Percentiles rank a stretch among this genome's conserved stretches.
Conservation (phyloP, 2,888 invertebrate species). For the Ophion costatus region DNA sequence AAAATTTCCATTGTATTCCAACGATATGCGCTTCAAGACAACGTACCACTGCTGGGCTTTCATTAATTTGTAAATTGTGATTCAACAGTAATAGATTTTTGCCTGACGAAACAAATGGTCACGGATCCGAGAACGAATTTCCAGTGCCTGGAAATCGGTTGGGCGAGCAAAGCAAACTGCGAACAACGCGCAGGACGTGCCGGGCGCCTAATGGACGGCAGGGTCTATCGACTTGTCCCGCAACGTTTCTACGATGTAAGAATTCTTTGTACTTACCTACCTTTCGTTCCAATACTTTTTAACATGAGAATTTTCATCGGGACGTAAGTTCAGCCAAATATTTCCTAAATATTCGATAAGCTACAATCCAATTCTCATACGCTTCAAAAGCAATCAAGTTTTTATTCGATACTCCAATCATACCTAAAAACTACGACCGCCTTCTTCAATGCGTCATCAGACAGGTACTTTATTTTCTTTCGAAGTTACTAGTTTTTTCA, state of each 20-base stretch:
- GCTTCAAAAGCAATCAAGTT: too few species aligned
- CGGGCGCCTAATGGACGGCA: constrained; percentile 93
- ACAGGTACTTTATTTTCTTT: not conserved
- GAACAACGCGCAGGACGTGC: constrained; percentile 95
- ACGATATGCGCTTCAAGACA: too few species aligned
- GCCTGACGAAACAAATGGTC: constrained; percentile 92
- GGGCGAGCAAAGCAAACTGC: constrained; percentile 96
- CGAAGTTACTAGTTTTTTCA: not conserved
- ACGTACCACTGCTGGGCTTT: not conserved
- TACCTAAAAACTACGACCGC: too few species aligned
- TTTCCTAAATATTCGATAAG: too few species aligned
- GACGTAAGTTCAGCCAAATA: not conserved
- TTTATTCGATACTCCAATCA: too few species aligned
- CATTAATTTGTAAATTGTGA: not conserved
- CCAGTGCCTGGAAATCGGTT: constrained; percentile 90
- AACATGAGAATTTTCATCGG: not conserved
- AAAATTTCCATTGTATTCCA: too few species aligned
- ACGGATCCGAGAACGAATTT: constrained; percentile 92
- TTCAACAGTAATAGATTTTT: constrained; percentile 95
- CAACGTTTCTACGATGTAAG: constrained; percentile 87
- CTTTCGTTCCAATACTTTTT: not conserved
- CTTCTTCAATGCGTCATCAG: too few species aligned
- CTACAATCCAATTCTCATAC: too few species aligned
- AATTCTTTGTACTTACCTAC: constrained; percentile 7
- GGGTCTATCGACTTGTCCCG: constrained; percentile 93